Base-by-base conservation (phyloP, 2,888 invertebrate species). In the Calliscelio sp. region DNA sequence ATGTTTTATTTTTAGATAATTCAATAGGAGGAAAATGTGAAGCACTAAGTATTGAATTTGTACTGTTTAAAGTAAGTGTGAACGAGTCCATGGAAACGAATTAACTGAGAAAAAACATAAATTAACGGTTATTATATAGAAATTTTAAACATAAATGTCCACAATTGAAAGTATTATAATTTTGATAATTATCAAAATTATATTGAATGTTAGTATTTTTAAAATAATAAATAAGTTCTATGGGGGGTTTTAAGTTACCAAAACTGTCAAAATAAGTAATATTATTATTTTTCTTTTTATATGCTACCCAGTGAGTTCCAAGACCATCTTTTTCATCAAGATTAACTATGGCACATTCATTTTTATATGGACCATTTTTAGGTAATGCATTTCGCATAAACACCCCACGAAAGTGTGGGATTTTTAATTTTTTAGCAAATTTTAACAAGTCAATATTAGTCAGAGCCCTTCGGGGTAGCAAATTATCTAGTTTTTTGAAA, bases 341-440 rank as follows among this genome's bases (percentile, higher is more conserved):
- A 74, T 85, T 78, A 57, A 44, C 51, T 68, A 79, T 78, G 1
- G 57, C 79, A 5, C 46, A 65, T 79, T 82, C 80, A 16, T 57
- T 4, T 14, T 20, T 46, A 6, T 16, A 8, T 7, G 71, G 46
- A 1, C 74, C 68, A 10, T 16, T 16, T 22, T 44, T 66, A 20
- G 89, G 87, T 83, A 88, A 85, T 10, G 5, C 59, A 74, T 89
- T 81, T 68, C 88, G 44, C 88, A 90, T 91, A 75, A 87, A 91
- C 83, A 92, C 89, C 5, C 90, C 92, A 49, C 90, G 87, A 84
- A 92, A 92, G 80, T 90, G 44, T 24, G 87, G 84, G 84, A 91
- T 86, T 85, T 90, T 73, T 11, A 81, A 11, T 8, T 4, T 74
- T 84, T 89, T 85, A 86, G 86, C 86, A 82, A 87, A 90, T 73